Evolutionary conservation across 2,888 invertebrate genomes (phyloP).

Genomic region (Strigamia transsilvanica): DNA sequence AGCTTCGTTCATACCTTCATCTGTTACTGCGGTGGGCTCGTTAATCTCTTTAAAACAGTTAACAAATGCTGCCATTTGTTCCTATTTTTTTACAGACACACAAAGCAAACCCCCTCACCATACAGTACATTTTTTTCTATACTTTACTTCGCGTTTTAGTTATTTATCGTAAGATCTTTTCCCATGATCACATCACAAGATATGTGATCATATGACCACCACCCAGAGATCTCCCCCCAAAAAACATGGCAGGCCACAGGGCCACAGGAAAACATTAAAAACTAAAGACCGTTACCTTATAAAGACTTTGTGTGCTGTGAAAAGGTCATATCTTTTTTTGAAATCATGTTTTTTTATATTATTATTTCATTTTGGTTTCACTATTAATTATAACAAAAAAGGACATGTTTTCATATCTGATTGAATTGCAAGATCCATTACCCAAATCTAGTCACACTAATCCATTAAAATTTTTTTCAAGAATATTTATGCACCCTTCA

Average conservation of each 20-base stretch:
- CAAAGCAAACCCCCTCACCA: too few species aligned
- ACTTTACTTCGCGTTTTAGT: background rate
- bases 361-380: background rate
- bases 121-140: too few species aligned
- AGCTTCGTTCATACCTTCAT: too few species aligned
- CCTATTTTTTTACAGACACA: background rate
- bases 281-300: background rate
- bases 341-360: background rate
- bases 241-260: background rate
- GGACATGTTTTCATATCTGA: background rate
- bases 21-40: too few species aligned
- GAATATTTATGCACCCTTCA: background rate
- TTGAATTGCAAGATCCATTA: background rate
- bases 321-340: background rate
- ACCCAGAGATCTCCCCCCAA: background rate
- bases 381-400: conserved; percentile 32
- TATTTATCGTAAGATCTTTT: background rate
- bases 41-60: too few species aligned
- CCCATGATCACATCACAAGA: conserved; percentile 1
- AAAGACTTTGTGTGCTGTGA: conserved; percentile 2
- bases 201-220: conserved; percentile 2
- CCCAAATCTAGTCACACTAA: background rate
- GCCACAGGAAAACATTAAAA: background rate
- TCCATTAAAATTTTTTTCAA: background rate
- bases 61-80: too few species aligned